Evolutionary conservation across 2,888 invertebrate species (phyloP).

Genomic region (Choristoneura rosaceana): DNA sequence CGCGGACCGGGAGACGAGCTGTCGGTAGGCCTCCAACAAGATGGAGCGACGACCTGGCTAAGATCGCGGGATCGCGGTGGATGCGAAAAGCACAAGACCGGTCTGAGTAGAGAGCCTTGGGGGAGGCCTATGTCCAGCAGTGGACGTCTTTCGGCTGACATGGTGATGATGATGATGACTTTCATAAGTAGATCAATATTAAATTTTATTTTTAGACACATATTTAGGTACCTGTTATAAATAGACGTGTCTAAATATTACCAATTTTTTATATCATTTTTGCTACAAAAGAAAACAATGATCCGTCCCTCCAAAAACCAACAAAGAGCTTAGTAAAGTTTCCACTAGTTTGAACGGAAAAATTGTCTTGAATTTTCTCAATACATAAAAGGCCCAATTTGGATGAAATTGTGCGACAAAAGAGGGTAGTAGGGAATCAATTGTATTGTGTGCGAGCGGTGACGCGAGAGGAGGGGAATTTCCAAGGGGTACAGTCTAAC

Average conservation of each 20-base stretch:
- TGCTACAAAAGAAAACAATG: conserved; percentile 21
- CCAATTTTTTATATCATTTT: neutral
- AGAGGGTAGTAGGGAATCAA: conserved; percentile 80
- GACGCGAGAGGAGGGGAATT: conserved; percentile 58
- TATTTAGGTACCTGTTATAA: too few relatives aligned
- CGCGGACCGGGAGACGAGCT: too few relatives aligned
- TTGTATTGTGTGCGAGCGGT: conserved; percentile 73
- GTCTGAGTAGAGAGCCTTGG: too few relatives aligned
- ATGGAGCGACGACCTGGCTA: too few relatives aligned
- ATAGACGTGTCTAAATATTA: neutral
- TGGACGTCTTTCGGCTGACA: too few relatives aligned
- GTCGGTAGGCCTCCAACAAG: too few relatives aligned
- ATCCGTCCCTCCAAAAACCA: conserved; percentile 19
- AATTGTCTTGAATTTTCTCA: conserved; percentile 56
- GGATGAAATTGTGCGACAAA: conserved; percentile 69
- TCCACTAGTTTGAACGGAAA: conserved; percentile 60
- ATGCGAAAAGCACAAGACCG: too few relatives aligned
- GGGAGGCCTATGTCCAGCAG: too few relatives aligned
- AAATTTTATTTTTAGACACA: too few relatives aligned
- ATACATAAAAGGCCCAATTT: conserved; percentile 59
- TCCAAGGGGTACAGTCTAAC: neutral
- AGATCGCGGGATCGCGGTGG: too few relatives aligned
- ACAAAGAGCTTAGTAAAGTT: conserved; percentile 52
- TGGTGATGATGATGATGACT: too few relatives aligned
- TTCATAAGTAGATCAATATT: too few relatives aligned